A percentile compares a stretch with the other conserved stretches of the same genome.
Conservation (phyloP, 64 coral and sea anemone species). For the Dendronephthya gigantea region DNA sequence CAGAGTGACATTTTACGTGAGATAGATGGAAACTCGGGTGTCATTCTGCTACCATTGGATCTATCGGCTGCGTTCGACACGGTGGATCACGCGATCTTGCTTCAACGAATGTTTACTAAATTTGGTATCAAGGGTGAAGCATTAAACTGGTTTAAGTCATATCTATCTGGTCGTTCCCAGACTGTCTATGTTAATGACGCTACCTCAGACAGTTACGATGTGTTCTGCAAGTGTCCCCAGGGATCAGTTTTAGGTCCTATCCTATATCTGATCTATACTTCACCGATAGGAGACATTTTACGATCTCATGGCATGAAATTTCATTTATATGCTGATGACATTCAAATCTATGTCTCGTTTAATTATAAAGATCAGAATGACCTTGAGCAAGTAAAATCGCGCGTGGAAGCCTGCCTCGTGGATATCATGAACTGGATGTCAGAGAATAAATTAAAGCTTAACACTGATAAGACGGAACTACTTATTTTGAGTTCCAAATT, state of each 20-base stretch:
- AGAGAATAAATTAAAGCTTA: background rate
- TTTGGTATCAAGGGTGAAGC: background rate
- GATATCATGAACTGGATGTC: background rate
- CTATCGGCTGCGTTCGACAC: background rate
- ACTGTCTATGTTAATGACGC: background rate
- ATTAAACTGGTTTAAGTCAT: background rate
- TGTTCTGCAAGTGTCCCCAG: background rate
- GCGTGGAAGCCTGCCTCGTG: background rate
- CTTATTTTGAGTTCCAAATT: background rate
- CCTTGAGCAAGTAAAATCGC: background rate
- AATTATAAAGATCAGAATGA: background rate
- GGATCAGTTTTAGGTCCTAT: background rate
- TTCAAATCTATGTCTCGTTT: background rate
- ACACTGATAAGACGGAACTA: background rate
- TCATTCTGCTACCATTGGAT: background rate
- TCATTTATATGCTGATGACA: background rate
- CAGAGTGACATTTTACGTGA: background rate
- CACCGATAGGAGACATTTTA: background rate
- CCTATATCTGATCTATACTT: background rate
- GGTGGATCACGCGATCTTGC: background rate
- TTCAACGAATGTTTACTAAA: background rate
- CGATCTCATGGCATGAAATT: background rate
- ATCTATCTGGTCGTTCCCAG: background rate
- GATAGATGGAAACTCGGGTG: background rate
- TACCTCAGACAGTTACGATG: background rate